phyloP scores from a whole-genome alignment of 2,888 invertebrate species.

The Ligdia adustata region DNA sequence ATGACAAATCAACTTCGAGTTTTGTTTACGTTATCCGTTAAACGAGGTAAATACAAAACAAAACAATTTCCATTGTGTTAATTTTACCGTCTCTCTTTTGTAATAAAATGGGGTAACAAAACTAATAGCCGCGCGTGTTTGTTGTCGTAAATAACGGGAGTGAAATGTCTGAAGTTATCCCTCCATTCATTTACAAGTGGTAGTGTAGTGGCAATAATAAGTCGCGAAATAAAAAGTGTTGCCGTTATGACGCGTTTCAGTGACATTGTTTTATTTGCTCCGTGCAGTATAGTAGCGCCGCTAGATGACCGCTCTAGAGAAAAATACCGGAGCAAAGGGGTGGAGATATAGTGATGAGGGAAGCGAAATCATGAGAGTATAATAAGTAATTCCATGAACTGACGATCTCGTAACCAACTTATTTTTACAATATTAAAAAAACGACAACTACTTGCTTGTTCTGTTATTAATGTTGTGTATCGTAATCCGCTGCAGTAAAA shows the following conservation, averaged over 20 bases:
- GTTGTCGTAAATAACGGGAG: constrained; percentile 33
- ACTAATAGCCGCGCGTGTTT: constrained; percentile 16
- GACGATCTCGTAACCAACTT: no score
- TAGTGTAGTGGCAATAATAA: constrained; percentile 47
- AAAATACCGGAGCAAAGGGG: constrained; percentile 38
- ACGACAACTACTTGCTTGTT: no score
- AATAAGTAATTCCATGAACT: no score
- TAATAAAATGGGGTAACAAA: constrained; percentile 3
- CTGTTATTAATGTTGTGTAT: no score
- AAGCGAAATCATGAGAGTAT: constrained; percentile 5
- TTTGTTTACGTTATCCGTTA: neutral
- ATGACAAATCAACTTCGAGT: constrained; percentile 6
- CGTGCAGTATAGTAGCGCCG: constrained; percentile 38
- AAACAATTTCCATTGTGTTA: neutral
- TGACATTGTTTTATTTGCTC: constrained; percentile 49
- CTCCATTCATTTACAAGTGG: constrained; percentile 44
- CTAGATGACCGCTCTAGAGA: constrained; percentile 27
- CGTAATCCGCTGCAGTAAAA: no score
- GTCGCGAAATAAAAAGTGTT: constrained; percentile 50
- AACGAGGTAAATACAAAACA: neutral
- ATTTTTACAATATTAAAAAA: no score
- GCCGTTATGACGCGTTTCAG: constrained; percentile 53
- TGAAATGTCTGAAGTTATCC: constrained; percentile 41
- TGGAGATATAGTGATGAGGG: constrained; percentile 9
- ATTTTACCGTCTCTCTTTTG: neutral